Conservation (phyloP, 2,888 invertebrate species). For the Pandemis corylana region DNA sequence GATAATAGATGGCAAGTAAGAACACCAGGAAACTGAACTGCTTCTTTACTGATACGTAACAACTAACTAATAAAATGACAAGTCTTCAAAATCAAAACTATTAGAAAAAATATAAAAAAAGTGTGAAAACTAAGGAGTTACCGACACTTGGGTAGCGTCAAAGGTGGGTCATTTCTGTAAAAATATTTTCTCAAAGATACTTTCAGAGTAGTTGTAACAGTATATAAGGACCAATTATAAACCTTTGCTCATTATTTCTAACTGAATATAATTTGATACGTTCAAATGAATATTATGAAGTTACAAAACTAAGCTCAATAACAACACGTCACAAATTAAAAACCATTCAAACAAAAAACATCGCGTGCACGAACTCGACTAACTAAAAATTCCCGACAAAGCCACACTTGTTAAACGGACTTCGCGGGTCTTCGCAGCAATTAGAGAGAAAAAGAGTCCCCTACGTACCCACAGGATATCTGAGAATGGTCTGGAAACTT, state of each 20-base stretch:
- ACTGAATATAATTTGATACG: background rate
- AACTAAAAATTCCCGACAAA: conserved; percentile 34
- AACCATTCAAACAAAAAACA: conserved; percentile 15
- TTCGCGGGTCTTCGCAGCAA: conserved; percentile 38
- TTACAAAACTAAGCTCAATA: conserved; percentile 12
- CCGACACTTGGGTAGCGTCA: too few relatives aligned
- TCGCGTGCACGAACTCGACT: conserved; percentile 17
- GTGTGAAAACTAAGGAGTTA: too few relatives aligned
- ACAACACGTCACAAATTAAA: conserved; percentile 24
- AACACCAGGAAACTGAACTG: too few relatives aligned
- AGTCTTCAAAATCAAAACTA: too few relatives aligned
- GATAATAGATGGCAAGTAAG: too few relatives aligned
- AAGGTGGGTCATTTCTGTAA: too few relatives aligned
- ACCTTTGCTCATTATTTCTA: background rate
- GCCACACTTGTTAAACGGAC: conserved; percentile 31
- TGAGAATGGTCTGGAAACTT: conserved; percentile 58
- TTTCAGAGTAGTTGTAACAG: too few relatives aligned
- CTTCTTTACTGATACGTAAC: too few relatives aligned
- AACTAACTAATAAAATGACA: too few relatives aligned
- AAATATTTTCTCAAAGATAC: too few relatives aligned
- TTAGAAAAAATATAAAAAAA: too few relatives aligned
- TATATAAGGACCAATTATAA: background rate
- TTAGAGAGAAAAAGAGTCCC: conserved; percentile 38
- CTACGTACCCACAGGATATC: conserved; percentile 51
- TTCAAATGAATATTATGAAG: background rate